phyloP scores from a whole-genome alignment of 2,113 vertebrate species.

The Ochotona princeps region DNA sequence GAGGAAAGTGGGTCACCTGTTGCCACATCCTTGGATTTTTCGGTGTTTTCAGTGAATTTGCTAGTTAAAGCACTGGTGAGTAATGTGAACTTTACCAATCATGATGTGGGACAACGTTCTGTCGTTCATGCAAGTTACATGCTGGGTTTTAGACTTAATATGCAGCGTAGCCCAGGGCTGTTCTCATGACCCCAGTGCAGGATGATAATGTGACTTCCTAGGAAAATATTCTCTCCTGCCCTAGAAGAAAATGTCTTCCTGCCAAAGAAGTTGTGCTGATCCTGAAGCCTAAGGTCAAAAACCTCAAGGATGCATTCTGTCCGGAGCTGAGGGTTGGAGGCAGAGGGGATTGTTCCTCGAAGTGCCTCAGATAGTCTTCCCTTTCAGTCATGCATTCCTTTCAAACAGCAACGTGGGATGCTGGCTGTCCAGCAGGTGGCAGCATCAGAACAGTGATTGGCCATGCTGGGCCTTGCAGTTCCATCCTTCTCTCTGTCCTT shows the following conservation, averaged over 20 bases:
- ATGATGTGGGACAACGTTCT: background rate
- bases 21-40: background rate
- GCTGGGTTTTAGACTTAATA: background rate
- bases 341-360: background rate
- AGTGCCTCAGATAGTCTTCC: background rate
- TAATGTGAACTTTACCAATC: conserved; percentile 20
- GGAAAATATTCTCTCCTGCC: background rate
- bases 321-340: background rate
- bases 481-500: background rate
- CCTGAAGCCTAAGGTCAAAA: background rate
- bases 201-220: background rate
- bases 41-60: conserved; percentile 22
- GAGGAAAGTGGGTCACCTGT: background rate
- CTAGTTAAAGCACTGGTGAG: background rate
- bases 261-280: background rate
- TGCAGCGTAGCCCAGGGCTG: background rate
- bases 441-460: conserved; percentile 68
- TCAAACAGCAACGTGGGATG: background rate
- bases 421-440: conserved; percentile 66
- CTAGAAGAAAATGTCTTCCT: background rate
- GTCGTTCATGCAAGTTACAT: background rate
- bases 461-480: background rate
- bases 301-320: background rate
- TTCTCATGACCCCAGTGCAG: background rate
- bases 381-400: background rate